phyloP scores from a whole-genome alignment of 2,797 vertebrate species.

The Buphagus erythrorhynchus region DNA sequence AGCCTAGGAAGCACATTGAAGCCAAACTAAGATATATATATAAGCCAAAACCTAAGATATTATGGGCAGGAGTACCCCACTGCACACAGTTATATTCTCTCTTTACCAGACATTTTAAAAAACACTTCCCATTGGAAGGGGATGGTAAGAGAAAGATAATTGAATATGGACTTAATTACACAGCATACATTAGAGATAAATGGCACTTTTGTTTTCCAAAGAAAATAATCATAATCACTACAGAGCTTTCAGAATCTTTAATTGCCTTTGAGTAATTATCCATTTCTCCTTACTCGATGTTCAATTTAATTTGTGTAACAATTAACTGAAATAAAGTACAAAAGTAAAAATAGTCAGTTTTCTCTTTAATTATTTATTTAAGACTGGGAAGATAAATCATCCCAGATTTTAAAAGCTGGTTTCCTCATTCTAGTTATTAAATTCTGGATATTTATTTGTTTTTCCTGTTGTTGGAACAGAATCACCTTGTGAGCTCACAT shows the following conservation, averaged over 20 bases:
- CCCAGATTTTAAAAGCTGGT: not conserved
- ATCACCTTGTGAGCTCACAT: not conserved
- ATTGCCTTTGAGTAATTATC: conserved; percentile 65
- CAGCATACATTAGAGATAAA: conserved; percentile 58
- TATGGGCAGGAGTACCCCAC: not conserved
- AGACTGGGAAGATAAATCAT: not conserved
- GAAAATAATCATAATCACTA: conserved; percentile 70
- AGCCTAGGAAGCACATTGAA: not conserved
- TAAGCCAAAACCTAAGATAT: not conserved
- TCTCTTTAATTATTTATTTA: conserved; percentile 32
- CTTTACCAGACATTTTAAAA: not conserved
- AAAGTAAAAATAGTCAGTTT: conserved; percentile 12
- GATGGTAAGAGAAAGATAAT: conserved; percentile 48
- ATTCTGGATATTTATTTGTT: not conserved
- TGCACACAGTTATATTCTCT: not conserved
- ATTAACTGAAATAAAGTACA: conserved; percentile 28
- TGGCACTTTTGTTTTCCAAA: conserved; percentile 38
- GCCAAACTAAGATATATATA: not conserved
- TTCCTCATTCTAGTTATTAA: not conserved
- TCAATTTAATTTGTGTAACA: conserved; percentile 41
- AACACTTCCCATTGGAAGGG: conserved; percentile 7
- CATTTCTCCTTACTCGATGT: not conserved
- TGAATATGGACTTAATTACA: conserved; percentile 58
- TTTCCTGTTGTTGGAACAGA: not conserved
- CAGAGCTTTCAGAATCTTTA: conserved; percentile 52